Evolutionary conservation across 2,797 vertebrate genomes (phyloP).

Genomic region (Enteromius afrohamiltoni): DNA sequence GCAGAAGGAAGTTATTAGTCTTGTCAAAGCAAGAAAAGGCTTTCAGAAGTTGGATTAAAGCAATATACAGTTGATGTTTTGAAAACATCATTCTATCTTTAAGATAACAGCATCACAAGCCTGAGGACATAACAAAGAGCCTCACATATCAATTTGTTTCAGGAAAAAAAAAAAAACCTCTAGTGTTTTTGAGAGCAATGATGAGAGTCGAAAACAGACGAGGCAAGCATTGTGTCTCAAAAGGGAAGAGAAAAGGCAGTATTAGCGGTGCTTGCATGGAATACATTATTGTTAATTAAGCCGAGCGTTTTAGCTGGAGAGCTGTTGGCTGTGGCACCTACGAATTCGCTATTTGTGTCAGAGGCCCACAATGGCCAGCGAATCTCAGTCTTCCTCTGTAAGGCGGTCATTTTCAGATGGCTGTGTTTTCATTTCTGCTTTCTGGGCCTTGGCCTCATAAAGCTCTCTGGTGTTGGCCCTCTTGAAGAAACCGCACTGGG

Average conservation of each 20-base stretch:
- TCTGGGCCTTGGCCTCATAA: constrained; percentile 89
- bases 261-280: constrained; percentile 44
- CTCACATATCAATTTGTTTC: constrained; percentile 36
- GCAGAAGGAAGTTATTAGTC: constrained; percentile 40
- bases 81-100: constrained; percentile 34
- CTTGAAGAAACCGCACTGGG: constrained; percentile 92
- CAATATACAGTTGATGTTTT: constrained; percentile 37
- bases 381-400: constrained; percentile 80
- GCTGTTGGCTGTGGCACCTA: constrained; percentile 41
- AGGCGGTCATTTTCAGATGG: constrained; percentile 86
- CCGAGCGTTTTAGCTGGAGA: constrained; percentile 21
- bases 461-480: constrained; percentile 87
- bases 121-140: constrained; percentile 35
- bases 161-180: constrained; percentile 20
- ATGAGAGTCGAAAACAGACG: constrained; percentile 27
- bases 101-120: constrained; percentile 39
- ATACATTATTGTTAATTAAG: constrained; percentile 42
- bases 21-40: constrained; percentile 29
- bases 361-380: constrained; percentile 1
- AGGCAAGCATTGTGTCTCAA: constrained; percentile 29
- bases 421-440: constrained; percentile 87
- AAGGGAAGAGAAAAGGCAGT: constrained; percentile 41
- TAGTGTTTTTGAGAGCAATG: constrained; percentile 31
- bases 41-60: constrained; percentile 37
- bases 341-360: constrained; percentile 26